Evolutionary conservation across 2,113 vertebrate genomes (phyloP), one percentile per base, ranked within the genome.

Genomic region (Phodopus roborovskii): DNA sequence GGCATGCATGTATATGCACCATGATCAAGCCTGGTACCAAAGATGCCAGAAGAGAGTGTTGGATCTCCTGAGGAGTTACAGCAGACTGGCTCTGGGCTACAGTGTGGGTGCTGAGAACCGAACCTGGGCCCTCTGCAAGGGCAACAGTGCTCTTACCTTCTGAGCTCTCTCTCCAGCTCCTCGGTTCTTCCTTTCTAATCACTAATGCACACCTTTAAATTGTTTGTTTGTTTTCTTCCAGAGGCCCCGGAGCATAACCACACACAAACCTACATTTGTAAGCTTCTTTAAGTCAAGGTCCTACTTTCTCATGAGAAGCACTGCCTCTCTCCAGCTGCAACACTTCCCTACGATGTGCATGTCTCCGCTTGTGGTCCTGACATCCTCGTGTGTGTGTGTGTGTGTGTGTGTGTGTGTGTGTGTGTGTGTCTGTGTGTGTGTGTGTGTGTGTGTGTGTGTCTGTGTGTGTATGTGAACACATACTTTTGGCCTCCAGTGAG

Each of bases 311-410:
- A 62, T 2, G 39, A 30, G 22, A 70, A 71, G 50, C 50, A 36
- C 70, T 5, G 19, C 45, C 26, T 30, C 33, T 42, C 64, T 78
- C 2, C 0, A 20, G 28, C 70, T 92, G 50, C 50, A 78, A 70
- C 82, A 70, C n/a, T 92, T 24, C 66, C 42, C 78, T 81, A 73
- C 2, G 19, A 68, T 12, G 3, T 19, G 42, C 94, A 73, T 87
- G 84, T 88, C 94, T 71, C 60, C 87, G 8, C 92, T 88, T 58
- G 77, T 74, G 85, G 87, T 13, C 48, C 70, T 45, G 75, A 78
- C 71, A 53, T 45, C 30, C 78, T 86, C 0, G 11, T 11, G 64
- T 5, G 24, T 45, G 45, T 45, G 45, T 45, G 45, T 45, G 45
- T 45, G 45, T 45, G 45, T 45, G 45, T 45, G 45, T 45, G 45